These are phyloP conservation scores for Polydesmus complanatus DNA, from an alignment of 2,888 invertebrate genomes.

Conservation along the genomic window DNA sequence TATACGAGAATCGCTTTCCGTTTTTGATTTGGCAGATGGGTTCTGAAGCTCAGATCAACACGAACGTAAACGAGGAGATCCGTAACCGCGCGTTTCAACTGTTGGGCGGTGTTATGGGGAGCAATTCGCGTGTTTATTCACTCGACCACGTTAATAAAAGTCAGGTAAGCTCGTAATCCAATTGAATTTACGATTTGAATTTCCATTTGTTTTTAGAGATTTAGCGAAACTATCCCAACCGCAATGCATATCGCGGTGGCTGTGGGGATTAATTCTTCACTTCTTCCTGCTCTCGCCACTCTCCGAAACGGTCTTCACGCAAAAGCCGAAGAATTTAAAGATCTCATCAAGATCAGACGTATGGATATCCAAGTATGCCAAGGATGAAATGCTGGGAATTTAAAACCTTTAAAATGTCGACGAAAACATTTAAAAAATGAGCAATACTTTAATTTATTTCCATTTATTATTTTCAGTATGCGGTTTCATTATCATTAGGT, in stretches of 20 bases:
- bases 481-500: conserved; percentile 85
- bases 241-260: conserved; percentile 98
- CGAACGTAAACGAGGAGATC: conserved; percentile 97
- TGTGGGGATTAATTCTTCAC: conserved; percentile 61
- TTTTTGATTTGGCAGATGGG: conserved; percentile 99
- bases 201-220: conserved; percentile 52
- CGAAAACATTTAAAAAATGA: too few relatives aligned
- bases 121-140: conserved; percentile 90
- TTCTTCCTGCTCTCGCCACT: conserved; percentile 65
- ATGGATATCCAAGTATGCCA: conserved; percentile 48
- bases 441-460: too few relatives aligned
- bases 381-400: too few relatives aligned
- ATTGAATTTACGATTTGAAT: background rate
- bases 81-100: conserved; percentile 82
- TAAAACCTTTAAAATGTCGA: too few relatives aligned
- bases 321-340: conserved; percentile 67
- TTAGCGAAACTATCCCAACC: conserved; percentile 97
- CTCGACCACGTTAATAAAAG: conserved; percentile 99
- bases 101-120: conserved; percentile 76
- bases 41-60: conserved; percentile 96
- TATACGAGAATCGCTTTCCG: conserved; percentile 91
- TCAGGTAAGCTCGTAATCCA: conserved; percentile 29
- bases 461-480: conserved; percentile 56
- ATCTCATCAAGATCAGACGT: conserved; percentile 91
- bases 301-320: conserved; percentile 56